These are phyloP conservation scores for Orthosia gothica DNA, from an alignment of 2,888 invertebrate species.

Conservation along the genomic window DNA sequence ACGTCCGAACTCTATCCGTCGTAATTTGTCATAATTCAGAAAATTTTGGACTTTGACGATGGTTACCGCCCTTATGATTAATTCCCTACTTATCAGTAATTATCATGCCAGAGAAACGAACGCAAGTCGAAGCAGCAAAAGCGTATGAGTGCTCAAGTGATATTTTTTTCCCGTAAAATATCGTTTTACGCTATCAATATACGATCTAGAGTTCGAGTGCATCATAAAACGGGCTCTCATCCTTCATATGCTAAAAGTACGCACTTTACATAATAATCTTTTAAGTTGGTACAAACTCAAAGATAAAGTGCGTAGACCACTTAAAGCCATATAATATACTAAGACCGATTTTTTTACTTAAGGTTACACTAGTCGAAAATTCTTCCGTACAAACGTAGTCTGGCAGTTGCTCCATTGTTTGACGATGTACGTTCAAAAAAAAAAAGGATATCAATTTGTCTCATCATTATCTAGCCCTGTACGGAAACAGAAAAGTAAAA, in stretches of 20 bases:
- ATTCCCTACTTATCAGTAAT: not conserved
- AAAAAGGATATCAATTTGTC: too few species aligned
- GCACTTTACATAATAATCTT: not conserved
- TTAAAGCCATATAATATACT: conserved; percentile 1
- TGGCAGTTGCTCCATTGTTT: too few species aligned
- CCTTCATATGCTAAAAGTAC: conserved; percentile 3
- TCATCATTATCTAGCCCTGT: too few species aligned
- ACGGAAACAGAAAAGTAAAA: too few species aligned
- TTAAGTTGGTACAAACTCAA: conserved; percentile 7
- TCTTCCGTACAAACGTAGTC: too few species aligned
- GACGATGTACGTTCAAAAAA: too few species aligned
- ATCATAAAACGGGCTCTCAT: not conserved
- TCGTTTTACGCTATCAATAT: not conserved
- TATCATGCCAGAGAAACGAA: not conserved
- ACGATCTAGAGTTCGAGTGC: not conserved
- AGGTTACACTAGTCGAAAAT: too few species aligned
- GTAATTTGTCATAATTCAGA: too few species aligned
- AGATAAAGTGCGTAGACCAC: conserved; percentile 19
- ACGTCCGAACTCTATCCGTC: too few species aligned
- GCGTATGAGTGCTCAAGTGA: not conserved
- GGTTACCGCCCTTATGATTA: too few species aligned
- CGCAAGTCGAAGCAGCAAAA: not conserved
- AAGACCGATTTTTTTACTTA: not conserved
- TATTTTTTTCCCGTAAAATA: not conserved
- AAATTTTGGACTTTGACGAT: too few species aligned